A percentile compares a stretch with the other conserved stretches of the same genome.
phyloP scores from a whole-genome alignment of 2,113 vertebrate genomes.

The Osmerus mordax region DNA sequence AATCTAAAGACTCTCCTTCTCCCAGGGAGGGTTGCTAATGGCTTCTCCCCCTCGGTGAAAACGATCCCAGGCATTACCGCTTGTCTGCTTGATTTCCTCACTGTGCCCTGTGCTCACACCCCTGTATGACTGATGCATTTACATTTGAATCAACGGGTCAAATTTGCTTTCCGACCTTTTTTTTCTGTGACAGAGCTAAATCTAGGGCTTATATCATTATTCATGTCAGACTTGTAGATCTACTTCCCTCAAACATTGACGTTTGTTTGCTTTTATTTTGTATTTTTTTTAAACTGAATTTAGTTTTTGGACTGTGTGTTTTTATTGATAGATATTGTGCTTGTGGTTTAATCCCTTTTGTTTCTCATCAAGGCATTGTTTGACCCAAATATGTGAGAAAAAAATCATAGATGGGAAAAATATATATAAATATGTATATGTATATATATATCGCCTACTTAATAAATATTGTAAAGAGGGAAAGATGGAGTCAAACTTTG shows the following conservation, averaged over 20 bases:
- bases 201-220: not conserved
- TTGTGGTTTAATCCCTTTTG: conserved; percentile 22
- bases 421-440: conserved; percentile 27
- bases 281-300: not conserved
- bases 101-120: conserved; percentile 2
- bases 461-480: conserved; percentile 36
- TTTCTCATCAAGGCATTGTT: conserved; percentile 1
- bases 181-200: conserved; percentile 11
- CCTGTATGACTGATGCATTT: conserved; percentile 24
- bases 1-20: conserved; percentile 9
- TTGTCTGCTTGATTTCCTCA: conserved; percentile 4
- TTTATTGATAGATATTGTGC: conserved; percentile 32
- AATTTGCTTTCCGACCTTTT: not conserved
- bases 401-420: conserved; percentile 8
- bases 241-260: not conserved
- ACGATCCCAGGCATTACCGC: not conserved
- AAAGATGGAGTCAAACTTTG: not conserved
- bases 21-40: conserved; percentile 2
- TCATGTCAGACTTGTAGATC: not conserved
- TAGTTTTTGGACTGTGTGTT: conserved; percentile 8
- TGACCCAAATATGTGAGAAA: not conserved
- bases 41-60: conserved; percentile 9
- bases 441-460: conserved; percentile 15
- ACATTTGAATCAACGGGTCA: conserved; percentile 15
- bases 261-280: not conserved